phyloP scores from a whole-genome alignment of 2,888 invertebrate species.

The Sinotaia quadrata region DNA sequence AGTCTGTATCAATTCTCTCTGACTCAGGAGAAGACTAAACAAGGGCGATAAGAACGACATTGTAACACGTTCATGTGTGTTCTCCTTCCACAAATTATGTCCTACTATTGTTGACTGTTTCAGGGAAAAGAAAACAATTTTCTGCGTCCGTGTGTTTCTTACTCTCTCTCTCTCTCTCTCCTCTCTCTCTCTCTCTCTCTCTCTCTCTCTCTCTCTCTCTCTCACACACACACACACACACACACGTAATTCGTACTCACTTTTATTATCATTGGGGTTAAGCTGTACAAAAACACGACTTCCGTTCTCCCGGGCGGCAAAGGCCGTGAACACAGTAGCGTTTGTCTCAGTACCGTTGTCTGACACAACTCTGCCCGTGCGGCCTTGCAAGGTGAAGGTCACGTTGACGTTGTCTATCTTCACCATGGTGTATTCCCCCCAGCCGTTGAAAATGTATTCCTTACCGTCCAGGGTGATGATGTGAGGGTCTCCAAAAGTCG shows the following conservation, averaged over 20 bases:
- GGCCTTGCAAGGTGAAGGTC: conserved; percentile 36
- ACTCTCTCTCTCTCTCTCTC: too few relatives aligned
- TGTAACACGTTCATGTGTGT: too few relatives aligned
- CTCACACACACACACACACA: too few relatives aligned
- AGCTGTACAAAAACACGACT: conserved; percentile 39
- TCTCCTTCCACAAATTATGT: too few relatives aligned
- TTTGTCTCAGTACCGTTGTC: conserved; percentile 31
- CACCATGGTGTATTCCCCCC: conserved; percentile 43
- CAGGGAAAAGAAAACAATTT: too few relatives aligned
- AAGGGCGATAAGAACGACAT: too few relatives aligned
- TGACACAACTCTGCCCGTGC: conserved; percentile 31
- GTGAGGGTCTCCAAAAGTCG: conserved; percentile 45
- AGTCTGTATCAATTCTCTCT: too few relatives aligned
- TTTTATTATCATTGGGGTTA: conserved; percentile 15
- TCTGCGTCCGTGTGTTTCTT: too few relatives aligned
- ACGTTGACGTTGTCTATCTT: neutral
- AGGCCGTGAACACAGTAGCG: conserved; percentile 46
- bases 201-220: too few relatives aligned
- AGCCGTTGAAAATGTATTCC: conserved; percentile 43
- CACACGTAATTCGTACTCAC: neutral
- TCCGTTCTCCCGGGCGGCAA: conserved; percentile 37
- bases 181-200: too few relatives aligned
- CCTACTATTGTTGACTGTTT: too few relatives aligned
- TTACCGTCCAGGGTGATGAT: conserved; percentile 41
- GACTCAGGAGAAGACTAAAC: too few relatives aligned